Evolutionary conservation across 2,113 vertebrate genomes (phyloP), one percentile per base, ranked within the genome.

Genomic region (Limnothrissa miodon): DNA sequence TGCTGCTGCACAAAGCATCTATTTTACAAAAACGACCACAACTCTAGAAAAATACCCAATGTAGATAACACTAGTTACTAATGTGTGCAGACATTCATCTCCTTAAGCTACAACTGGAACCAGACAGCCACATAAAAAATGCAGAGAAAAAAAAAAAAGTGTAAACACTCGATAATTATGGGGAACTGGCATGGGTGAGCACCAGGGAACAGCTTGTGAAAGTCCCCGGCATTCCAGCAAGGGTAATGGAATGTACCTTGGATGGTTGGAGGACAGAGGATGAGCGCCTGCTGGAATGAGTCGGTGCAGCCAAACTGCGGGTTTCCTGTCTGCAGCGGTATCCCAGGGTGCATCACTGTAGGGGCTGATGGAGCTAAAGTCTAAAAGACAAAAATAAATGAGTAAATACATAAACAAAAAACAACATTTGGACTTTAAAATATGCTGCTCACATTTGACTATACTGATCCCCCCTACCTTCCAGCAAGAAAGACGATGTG

Each of bases 271-370:
- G 98, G 98, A 87, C 97, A 99, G 82, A 99, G 95, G 91, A 99
- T 99, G 87, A 99, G 88, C 0, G 98, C 95, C 92, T 98, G 98
- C 74, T 98, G 98, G 92, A 98, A 99, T 90, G 97, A 96, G 86
- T 99, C 98, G 82, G 90, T 94, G 91, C 96, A 98, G 86, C 96
- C 97, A 94, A 98, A 99, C 88, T 96, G 98, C 86, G 96, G 96
- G 88, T 94, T 94, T 91, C 96, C 97, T 56, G 97, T 94, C 93
- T 97, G 98, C 91, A 99, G 94, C 8, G 97, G 95, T 89, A 99
- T 97, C 82, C 96, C 97, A 90, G 96, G 97, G 88, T 98, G 98
- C 91, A 99, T 94, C 87, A 97, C 94, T 0, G 98, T 96, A 81
- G 96, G 95, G 51, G 95, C 95, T 85, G 97, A 95, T 85, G 97